A percentile compares a stretch with the other conserved stretches of the same genome.
These are phyloP conservation scores for Eledona agricola DNA, from an alignment of 2,888 invertebrate species.

Conservation along the genomic window DNA sequence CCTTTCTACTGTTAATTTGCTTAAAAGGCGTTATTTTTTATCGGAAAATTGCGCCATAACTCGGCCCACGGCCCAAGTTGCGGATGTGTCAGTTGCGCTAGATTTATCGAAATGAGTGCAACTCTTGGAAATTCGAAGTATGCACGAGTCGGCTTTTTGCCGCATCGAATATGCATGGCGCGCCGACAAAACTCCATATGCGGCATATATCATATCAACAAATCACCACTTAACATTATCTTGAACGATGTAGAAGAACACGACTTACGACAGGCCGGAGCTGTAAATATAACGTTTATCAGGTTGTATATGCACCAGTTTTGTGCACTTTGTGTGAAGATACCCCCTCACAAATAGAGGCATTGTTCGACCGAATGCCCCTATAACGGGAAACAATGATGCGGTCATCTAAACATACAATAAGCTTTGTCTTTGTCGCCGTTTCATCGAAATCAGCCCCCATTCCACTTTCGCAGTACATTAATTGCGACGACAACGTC, in stretches of 20 bases:
- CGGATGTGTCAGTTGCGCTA: conserved; percentile 13
- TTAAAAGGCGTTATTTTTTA: too few species aligned
- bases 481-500: conserved; percentile 7
- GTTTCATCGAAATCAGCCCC: too few species aligned
- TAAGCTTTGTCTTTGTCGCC: conserved; percentile 36
- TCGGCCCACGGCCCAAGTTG: neutral
- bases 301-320: conserved; percentile 28
- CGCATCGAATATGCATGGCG: conserved; percentile 36
- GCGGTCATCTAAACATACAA: conserved; percentile 37
- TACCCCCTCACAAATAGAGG: conserved; percentile 23
- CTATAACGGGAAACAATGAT: conserved; percentile 31
- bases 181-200: conserved; percentile 33
- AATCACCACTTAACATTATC: conserved; percentile 43
- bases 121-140: conserved; percentile 27
- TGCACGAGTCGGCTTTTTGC: conserved; percentile 30
- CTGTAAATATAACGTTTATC: conserved; percentile 34
- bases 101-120: conserved; percentile 17
- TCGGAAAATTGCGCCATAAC: conserved; percentile 12
- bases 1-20: too few species aligned
- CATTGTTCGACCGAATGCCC: conserved; percentile 34
- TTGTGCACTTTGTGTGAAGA: conserved; percentile 32
- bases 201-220: conserved; percentile 40
- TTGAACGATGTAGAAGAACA: conserved; percentile 38
- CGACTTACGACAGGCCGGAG: conserved; percentile 31
- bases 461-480: too few species aligned